phyloP scores from a whole-genome alignment of 2,888 invertebrate genomes.

The Eupithecia pulchellata region DNA sequence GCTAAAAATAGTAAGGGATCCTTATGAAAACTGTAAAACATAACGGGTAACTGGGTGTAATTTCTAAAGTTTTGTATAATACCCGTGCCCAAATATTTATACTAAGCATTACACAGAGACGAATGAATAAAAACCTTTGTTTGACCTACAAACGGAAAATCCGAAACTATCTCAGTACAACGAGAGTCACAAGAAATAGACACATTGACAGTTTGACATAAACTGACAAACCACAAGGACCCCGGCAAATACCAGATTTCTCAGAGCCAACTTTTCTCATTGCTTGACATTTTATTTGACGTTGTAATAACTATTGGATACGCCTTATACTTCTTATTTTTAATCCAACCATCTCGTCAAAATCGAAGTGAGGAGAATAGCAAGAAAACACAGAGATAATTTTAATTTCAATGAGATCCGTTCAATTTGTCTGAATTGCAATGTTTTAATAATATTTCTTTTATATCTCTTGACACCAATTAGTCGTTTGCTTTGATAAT shows the following conservation, averaged over 20 bases:
- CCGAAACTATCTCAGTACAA: not conserved
- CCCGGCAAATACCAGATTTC: not conserved
- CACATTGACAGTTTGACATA: not conserved
- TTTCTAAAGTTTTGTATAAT: no score
- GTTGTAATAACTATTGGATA: no score
- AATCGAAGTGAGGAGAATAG: not conserved
- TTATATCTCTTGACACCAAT: no score
- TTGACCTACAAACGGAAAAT: not conserved
- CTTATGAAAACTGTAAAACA: no score
- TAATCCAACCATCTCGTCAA: no score
- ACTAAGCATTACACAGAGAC: not conserved
- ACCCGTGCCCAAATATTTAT: not conserved
- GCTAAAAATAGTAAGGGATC: no score
- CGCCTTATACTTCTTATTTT: no score
- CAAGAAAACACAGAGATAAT: not conserved
- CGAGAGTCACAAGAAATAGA: not conserved
- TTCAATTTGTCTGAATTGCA: not conserved
- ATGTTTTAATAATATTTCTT: no score
- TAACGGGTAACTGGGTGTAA: no score
- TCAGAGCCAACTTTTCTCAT: no score
- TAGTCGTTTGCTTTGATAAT: no score
- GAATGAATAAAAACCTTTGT: not conserved
- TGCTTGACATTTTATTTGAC: not conserved
- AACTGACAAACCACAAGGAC: not conserved
- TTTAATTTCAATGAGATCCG: not conserved